phyloP scores from a whole-genome alignment of 2,113 vertebrate genomes.

The Tricholaema leucomelas region DNA sequence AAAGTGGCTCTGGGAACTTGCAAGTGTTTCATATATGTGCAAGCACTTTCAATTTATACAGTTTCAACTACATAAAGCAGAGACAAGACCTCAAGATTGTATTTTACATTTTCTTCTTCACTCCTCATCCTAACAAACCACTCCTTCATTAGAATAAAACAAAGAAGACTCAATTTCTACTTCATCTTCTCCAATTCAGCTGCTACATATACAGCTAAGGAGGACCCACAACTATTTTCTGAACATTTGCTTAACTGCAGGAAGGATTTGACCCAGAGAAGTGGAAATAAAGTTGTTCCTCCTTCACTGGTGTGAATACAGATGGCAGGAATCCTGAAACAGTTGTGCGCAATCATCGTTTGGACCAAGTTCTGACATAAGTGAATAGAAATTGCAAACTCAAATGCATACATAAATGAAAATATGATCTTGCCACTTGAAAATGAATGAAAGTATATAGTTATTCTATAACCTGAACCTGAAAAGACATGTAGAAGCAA shows the following conservation, averaged over 20 bases:
- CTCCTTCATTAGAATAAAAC: background rate
- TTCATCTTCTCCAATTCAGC: background rate
- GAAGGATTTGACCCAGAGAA: background rate
- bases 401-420: background rate
- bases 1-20: slow-evolving; percentile 34
- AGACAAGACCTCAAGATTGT: background rate
- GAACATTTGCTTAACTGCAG: background rate
- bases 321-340: background rate
- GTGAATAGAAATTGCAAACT: background rate
- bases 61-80: slow-evolving; percentile 34
- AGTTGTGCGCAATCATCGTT: background rate
- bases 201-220: background rate
- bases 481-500: background rate
- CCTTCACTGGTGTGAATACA: background rate
- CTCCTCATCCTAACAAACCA: background rate
- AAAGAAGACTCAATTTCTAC: background rate
- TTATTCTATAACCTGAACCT: background rate
- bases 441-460: background rate
- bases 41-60: slow-evolving; percentile 31
- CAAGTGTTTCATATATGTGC: slow-evolving; percentile 7
- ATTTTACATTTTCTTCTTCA: background rate
- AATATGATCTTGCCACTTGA: background rate
- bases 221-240: background rate
- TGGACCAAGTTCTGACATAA: background rate
- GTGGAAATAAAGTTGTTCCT: background rate